phyloP scores from a whole-genome alignment of 2,113 vertebrate genomes.

The Cebidichthys violaceus region DNA sequence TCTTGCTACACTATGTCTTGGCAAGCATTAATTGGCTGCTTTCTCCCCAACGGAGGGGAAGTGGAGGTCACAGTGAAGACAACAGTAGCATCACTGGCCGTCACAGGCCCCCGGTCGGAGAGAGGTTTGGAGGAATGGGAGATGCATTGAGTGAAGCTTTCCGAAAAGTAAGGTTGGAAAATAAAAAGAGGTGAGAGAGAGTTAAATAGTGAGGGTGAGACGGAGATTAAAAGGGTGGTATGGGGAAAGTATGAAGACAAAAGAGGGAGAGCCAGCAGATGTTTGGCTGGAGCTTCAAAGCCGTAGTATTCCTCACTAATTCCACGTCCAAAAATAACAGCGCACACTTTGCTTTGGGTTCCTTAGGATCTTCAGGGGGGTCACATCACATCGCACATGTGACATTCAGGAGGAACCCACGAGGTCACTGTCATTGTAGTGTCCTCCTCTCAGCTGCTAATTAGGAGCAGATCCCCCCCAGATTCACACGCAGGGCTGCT shows the following conservation, averaged over 20 bases:
- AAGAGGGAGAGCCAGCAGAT: conserved; percentile 78
- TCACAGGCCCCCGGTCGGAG: neutral
- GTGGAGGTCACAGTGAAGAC: conserved; percentile 55
- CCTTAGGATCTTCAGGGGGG: neutral
- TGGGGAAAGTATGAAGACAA: conserved; percentile 26
- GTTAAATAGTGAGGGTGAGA: neutral
- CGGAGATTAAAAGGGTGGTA: conserved; percentile 7
- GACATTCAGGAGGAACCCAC: neutral
- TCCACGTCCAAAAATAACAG: conserved; percentile 53
- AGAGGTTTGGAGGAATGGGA: conserved; percentile 1
- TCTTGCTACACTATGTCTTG: conserved; percentile 45
- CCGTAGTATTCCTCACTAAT: conserved; percentile 64
- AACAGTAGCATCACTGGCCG: conserved; percentile 27
- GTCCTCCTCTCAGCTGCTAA: conserved; percentile 38
- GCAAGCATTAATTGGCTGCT: conserved; percentile 53
- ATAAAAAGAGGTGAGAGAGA: conserved; percentile 17
- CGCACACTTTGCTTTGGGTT: conserved; percentile 41
- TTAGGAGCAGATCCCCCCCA: conserved; percentile 55
- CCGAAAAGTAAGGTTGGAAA: neutral
- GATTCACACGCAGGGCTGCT: conserved; percentile 39
- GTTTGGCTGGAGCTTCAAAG: conserved; percentile 86
- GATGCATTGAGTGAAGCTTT: conserved; percentile 7
- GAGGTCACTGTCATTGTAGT: conserved; percentile 34
- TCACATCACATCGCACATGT: conserved; percentile 14
- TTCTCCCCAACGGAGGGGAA: conserved; percentile 41